Percentiles rank a stretch among this genome's conserved stretches.
These are phyloP conservation scores for Trichogramma dendrolimi DNA, from an alignment of 2,888 invertebrate species.

Conservation along the genomic window DNA sequence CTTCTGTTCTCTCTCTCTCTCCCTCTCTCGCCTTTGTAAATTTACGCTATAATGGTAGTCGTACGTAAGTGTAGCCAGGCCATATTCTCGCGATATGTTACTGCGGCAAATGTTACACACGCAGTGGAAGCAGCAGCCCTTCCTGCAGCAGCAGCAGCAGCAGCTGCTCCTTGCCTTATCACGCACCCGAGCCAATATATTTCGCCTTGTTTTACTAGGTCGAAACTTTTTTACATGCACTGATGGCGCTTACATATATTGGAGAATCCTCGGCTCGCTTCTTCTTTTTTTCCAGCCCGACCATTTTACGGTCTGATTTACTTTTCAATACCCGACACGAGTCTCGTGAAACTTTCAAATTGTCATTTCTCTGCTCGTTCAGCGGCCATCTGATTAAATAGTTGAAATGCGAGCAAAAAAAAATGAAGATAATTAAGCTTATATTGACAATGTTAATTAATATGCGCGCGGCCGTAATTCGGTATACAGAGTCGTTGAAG, in stretches of 20 bases:
- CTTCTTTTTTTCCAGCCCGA: not conserved
- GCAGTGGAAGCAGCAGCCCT: conserved; percentile 9
- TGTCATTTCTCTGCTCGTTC: not conserved
- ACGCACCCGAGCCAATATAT: conserved; percentile 26
- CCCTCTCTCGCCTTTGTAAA: not conserved
- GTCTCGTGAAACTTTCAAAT: not conserved
- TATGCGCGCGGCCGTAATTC: too few relatives aligned
- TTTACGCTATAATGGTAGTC: conserved; percentile 23
- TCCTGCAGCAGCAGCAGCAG: conserved; percentile 7
- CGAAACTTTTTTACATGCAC: not conserved
- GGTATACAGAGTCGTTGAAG: too few relatives aligned
- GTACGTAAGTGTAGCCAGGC: conserved; percentile 11
- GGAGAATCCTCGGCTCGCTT: too few relatives aligned
- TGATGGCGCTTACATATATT: too few relatives aligned
- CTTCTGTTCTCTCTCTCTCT: conserved; percentile 7
- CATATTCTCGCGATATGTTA: conserved; percentile 19
- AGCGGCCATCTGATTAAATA: not conserved
- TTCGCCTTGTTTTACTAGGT: conserved; percentile 14
- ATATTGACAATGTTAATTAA: too few relatives aligned
- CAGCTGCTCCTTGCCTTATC: conserved; percentile 30
- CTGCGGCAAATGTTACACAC: not conserved
- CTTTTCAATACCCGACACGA: too few relatives aligned
- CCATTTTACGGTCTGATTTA: too few relatives aligned
- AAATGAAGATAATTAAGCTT: too few relatives aligned
- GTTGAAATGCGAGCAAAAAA: not conserved